These are phyloP conservation scores for Drosophila prostipennis DNA, from an alignment of 2,888 invertebrate genomes.

Conservation along the genomic window DNA sequence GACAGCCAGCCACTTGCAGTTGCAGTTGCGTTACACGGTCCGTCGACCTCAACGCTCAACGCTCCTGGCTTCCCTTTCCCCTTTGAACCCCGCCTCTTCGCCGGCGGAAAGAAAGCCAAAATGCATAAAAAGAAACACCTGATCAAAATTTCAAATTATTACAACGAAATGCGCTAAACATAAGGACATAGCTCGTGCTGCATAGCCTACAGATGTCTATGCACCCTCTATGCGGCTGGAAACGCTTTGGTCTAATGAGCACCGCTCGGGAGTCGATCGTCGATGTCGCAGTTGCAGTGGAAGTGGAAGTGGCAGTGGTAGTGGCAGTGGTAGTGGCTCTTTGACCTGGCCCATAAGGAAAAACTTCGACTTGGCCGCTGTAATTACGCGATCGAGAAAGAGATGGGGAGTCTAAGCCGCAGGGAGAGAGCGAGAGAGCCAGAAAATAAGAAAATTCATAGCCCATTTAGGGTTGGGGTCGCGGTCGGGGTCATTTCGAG, in stretches of 20 bases:
- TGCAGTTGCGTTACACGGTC: slow-evolving; percentile 68
- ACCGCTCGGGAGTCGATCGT: slow-evolving; percentile 36
- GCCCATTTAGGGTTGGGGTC: slow-evolving; percentile 49
- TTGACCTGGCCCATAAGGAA: slow-evolving; percentile 34
- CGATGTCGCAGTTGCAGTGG: slow-evolving; percentile 24
- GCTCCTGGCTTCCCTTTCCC: slow-evolving; percentile 75
- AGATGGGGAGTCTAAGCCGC: not conserved
- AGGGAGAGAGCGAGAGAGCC: not conserved
- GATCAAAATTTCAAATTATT: slow-evolving; percentile 79
- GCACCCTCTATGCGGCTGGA: slow-evolving; percentile 51
- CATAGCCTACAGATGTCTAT: slow-evolving; percentile 37
- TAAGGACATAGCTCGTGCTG: slow-evolving; percentile 76
- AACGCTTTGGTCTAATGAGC: slow-evolving; percentile 78
- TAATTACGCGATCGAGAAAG: slow-evolving; percentile 52
- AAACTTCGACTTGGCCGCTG: slow-evolving; percentile 66
- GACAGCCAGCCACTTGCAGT: slow-evolving; percentile 18
- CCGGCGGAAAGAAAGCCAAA: slow-evolving; percentile 64
- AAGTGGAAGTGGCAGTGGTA: not conserved
- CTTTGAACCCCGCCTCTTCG: slow-evolving; percentile 59
- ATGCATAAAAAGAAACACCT: slow-evolving; percentile 65
- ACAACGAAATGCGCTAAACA: slow-evolving; percentile 68
- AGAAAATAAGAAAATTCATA: slow-evolving; percentile 64
- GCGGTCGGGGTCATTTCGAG: slow-evolving; percentile 56
- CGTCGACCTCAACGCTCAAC: slow-evolving; percentile 74
- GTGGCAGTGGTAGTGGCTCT: slow-evolving; percentile 12